Evolutionary conservation across 2,113 vertebrate species (phyloP).

Genomic region (Vicugna pacos): DNA sequence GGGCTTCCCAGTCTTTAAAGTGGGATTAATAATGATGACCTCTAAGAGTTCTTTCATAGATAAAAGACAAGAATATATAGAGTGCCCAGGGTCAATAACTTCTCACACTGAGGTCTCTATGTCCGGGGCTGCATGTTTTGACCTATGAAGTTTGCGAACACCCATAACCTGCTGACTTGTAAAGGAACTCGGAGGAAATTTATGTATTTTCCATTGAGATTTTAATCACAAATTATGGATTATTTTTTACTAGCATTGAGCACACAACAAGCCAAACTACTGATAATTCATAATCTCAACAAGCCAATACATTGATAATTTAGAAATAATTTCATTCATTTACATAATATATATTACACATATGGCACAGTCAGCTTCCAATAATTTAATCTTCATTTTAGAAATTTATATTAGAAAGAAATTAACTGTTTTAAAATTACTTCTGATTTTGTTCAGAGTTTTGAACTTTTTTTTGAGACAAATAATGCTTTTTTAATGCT

Average conservation of each 20-base stretch:
- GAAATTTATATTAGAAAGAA: background rate
- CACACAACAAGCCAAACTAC: background rate
- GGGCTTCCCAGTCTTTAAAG: background rate
- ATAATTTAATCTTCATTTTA: constrained; percentile 7
- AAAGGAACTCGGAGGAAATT: background rate
- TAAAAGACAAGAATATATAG: background rate
- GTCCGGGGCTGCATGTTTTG: background rate
- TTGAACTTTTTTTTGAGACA: background rate
- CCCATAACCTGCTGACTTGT: background rate
- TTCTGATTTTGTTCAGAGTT: background rate
- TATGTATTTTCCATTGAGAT: background rate
- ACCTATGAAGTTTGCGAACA: background rate
- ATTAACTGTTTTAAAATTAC: background rate
- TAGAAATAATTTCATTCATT: background rate
- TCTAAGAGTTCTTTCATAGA: background rate
- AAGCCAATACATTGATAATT: background rate
- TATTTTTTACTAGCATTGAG: background rate
- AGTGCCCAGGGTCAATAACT: background rate
- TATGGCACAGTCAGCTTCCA: background rate
- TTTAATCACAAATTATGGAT: background rate
- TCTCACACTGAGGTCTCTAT: background rate
- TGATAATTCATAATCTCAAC: background rate
- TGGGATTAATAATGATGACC: background rate
- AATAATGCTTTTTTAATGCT: background rate
- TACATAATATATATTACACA: background rate